Conservation (phyloP, 2,888 invertebrate genomes). For the Neelides folsomi region DNA sequence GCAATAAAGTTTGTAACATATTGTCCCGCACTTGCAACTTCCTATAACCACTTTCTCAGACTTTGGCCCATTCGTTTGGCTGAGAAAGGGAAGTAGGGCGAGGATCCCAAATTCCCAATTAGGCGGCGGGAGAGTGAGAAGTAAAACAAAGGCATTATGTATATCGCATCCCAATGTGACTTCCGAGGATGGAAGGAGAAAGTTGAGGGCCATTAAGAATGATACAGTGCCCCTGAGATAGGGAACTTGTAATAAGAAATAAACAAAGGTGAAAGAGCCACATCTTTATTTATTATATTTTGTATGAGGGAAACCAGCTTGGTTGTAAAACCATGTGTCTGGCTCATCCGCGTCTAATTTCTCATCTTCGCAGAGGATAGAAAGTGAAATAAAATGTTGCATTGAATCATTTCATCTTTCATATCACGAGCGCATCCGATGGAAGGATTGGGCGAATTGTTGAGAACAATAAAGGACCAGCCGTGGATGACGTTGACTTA, state of each 20-base stretch:
- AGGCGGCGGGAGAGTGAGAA: too few species aligned
- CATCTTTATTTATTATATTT: too few species aligned
- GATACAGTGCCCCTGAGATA: slow-evolving; percentile 17
- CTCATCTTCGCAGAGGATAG: neutral
- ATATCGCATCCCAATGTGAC: neutral
- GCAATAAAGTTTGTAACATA: slow-evolving; percentile 11
- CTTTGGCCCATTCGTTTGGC: too few species aligned
- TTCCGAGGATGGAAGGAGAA: neutral
- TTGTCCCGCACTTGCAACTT: slow-evolving; percentile 2
- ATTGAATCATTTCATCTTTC: neutral
- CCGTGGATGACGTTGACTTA: slow-evolving; percentile 22
- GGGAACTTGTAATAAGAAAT: neutral
- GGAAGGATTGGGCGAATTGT: neutral
- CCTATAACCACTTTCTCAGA: too few species aligned
- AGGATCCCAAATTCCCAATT: too few species aligned
- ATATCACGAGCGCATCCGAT: too few species aligned
- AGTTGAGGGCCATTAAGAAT: slow-evolving; percentile 17
- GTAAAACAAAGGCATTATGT: too few species aligned
- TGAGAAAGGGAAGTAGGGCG: too few species aligned
- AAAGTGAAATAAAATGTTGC: neutral
- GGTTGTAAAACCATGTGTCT: neutral
- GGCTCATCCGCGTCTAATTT: neutral
- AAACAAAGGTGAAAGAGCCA: too few species aligned
- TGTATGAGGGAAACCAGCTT: too few species aligned
- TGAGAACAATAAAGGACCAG: slow-evolving; percentile 1